A percentile compares a stretch with the other conserved stretches of the same genome.
Evolutionary conservation across 2,113 vertebrate species (phyloP).

Genomic region (Platichthys stellatus): DNA sequence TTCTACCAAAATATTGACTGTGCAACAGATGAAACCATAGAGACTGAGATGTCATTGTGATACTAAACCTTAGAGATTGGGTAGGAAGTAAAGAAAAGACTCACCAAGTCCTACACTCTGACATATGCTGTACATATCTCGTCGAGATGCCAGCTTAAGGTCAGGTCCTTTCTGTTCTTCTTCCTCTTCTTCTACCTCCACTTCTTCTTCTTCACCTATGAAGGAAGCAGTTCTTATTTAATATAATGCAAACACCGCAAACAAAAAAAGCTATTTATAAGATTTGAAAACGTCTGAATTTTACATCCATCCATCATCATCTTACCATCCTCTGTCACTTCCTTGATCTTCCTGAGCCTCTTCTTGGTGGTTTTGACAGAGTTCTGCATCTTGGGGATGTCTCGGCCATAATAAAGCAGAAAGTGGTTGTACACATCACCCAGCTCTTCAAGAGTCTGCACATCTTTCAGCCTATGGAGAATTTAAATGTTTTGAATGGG

Average conservation of each 20-base stretch:
- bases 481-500: neutral
- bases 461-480: conserved; percentile 89
- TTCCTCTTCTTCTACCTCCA: conserved; percentile 85
- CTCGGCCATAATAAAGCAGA: conserved; percentile 95
- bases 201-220: conserved; percentile 80
- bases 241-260: too few species aligned
- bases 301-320: neutral
- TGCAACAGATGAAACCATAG: neutral
- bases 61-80: neutral
- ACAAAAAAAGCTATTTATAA: neutral
- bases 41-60: neutral
- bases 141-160: conserved; percentile 95
- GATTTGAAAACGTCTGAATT: neutral
- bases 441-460: conserved; percentile 96
- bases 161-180: conserved; percentile 93
- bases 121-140: conserved; percentile 99
- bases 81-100: conserved; percentile 18
- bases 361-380: conserved; percentile 92
- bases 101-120: conserved; percentile 94
- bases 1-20: too few species aligned
- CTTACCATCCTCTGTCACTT: conserved; percentile 89
- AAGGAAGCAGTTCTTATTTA: neutral
- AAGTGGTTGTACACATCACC: conserved; percentile 98
- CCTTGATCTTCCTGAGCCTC: conserved; percentile 89
- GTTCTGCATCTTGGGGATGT: conserved; percentile 99